Evolutionary conservation across 2,113 vertebrate species (phyloP).

Genomic region (Pampusana beccarii): DNA sequence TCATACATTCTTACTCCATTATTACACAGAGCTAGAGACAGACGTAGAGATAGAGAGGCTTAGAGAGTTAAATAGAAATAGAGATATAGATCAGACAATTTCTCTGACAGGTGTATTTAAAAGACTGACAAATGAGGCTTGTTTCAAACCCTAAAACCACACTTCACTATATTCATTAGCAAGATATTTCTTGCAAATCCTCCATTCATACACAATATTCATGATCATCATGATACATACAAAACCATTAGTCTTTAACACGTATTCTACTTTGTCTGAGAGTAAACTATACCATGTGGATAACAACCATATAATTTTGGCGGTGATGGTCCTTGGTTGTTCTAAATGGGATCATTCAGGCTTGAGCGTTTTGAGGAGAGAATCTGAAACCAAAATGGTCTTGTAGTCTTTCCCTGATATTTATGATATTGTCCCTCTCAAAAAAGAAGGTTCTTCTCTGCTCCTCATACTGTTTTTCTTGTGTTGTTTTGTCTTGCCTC

Average conservation of each 20-base stretch:
- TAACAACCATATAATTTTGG: not conserved
- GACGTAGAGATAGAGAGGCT: not conserved
- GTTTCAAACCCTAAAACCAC: not conserved
- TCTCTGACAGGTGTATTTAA: not conserved
- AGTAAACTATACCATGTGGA: not conserved
- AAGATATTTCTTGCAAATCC: not conserved
- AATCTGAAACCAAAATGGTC: not conserved
- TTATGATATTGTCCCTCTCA: not conserved
- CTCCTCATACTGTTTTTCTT: not conserved
- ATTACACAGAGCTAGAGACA: not conserved
- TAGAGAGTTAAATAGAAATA: not conserved
- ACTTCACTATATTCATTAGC: not conserved
- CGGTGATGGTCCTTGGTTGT: not conserved
- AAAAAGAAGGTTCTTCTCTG: not conserved
- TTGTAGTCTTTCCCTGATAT: not conserved
- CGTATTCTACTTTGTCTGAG: not conserved
- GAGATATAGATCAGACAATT: not conserved
- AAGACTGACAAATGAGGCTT: not conserved
- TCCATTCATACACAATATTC: not conserved
- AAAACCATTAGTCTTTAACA: not conserved
- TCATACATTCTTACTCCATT: not conserved
- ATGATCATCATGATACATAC: accelerated
- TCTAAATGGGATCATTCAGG: not conserved
- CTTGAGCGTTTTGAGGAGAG: not conserved
- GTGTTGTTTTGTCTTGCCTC: not conserved